Conservation (phyloP, 1,140 invertebrate species). For the Saxidomus purpurata region DNA sequence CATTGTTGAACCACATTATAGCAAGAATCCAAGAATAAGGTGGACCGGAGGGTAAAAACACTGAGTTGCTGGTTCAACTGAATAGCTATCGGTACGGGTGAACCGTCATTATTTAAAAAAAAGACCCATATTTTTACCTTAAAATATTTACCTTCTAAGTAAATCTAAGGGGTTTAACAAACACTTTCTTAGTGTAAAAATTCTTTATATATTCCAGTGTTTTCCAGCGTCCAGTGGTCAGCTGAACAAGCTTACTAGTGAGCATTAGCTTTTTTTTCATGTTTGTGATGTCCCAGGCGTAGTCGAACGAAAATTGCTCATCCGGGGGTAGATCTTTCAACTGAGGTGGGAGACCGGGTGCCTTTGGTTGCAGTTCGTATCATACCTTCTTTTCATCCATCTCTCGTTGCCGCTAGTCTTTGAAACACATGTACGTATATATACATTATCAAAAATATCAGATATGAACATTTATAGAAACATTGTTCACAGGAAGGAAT, state of each 20-base stretch:
- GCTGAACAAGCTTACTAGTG: conserved; percentile 37
- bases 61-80: conserved; percentile 86
- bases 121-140: too few relatives aligned
- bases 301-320: background rate
- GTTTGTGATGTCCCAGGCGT: conserved; percentile 39
- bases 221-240: conserved; percentile 37
- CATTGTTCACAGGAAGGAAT: too few relatives aligned
- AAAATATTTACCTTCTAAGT: too few relatives aligned
- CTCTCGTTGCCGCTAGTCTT: conserved; percentile 73
- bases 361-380: conserved; percentile 83
- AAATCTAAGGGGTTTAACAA: conserved; percentile 36
- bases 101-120: conserved; percentile 69
- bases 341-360: conserved; percentile 84
- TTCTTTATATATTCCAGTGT: conserved; percentile 52
- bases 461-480: too few relatives aligned
- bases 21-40: conserved; percentile 86
- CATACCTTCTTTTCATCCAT: conserved; percentile 81
- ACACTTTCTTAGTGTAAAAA: conserved; percentile 29
- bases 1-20: conserved; percentile 88
- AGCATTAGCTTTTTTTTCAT: background rate
- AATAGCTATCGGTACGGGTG: conserved; percentile 85
- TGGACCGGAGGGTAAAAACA: conserved; percentile 86
- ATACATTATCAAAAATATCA: too few relatives aligned
- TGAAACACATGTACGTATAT: too few relatives aligned
- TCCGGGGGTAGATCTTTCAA: conserved; percentile 73